Evolutionary conservation across 2,113 vertebrate species (phyloP).

Genomic region (Campylomormyrus numenius): DNA sequence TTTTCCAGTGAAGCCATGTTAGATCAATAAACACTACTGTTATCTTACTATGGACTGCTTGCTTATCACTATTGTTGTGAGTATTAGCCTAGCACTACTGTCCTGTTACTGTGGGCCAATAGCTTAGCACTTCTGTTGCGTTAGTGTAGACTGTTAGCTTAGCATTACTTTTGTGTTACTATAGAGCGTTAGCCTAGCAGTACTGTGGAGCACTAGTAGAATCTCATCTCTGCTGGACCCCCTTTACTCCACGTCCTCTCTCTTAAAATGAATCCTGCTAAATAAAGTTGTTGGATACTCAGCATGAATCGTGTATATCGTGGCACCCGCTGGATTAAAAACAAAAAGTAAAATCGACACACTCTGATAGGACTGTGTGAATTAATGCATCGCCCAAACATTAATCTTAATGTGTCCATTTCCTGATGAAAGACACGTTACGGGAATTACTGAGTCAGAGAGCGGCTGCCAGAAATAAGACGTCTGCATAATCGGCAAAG

Average conservation of each 20-base stretch:
- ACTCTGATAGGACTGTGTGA: neutral
- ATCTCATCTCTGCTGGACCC: neutral
- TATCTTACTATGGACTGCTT: neutral
- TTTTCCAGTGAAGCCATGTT: neutral
- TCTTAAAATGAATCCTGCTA: neutral
- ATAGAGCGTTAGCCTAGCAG: neutral
- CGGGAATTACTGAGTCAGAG: neutral
- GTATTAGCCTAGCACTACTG: neutral
- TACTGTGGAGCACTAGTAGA: neutral
- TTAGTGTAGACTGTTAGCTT: neutral
- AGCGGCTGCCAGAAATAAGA: neutral
- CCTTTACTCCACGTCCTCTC: neutral
- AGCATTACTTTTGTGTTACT: neutral
- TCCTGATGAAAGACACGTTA: neutral
- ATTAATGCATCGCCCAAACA: neutral
- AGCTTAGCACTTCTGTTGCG: neutral
- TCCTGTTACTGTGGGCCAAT: neutral
- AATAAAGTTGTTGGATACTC: neutral
- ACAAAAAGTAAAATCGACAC: neutral
- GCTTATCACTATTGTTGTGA: neutral
- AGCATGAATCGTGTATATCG: neutral
- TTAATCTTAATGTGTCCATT: neutral
- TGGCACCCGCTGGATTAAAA: constrained; percentile 3
- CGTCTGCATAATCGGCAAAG: neutral
- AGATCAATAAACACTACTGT: neutral